These are phyloP conservation scores for Diplodus puntazzo DNA, from an alignment of 2,797 vertebrate genomes.

Conservation along the genomic window DNA sequence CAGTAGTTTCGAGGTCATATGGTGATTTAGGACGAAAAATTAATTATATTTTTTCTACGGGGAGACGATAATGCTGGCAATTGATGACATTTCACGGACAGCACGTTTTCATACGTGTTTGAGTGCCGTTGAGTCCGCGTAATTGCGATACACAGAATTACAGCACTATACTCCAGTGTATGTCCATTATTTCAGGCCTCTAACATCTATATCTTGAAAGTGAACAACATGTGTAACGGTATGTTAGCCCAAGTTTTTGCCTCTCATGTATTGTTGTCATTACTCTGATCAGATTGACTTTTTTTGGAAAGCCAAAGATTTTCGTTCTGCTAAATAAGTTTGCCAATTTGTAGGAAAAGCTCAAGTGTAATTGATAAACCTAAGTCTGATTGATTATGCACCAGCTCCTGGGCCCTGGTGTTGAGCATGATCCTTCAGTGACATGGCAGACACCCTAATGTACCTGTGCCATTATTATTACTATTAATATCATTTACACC, in stretches of 20 bases:
- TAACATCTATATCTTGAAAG: not conserved
- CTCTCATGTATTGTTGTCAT: not conserved
- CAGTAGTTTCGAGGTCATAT: not conserved
- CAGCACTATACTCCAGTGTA: not conserved
- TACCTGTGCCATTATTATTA: no score
- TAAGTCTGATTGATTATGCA: no score
- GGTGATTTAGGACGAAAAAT: not conserved
- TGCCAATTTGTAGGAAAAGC: not conserved
- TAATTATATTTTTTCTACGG: no score
- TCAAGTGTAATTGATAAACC: no score
- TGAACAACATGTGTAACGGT: not conserved
- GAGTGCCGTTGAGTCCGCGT: no score
- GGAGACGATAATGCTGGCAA: not conserved
- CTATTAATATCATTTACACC: no score
- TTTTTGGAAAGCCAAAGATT: not conserved
- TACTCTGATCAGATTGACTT: not conserved
- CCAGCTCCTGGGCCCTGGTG: no score
- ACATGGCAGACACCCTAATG: no score
- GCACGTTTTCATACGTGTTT: not conserved
- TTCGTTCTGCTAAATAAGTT: no score
- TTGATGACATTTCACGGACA: not conserved
- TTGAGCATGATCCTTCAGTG: no score
- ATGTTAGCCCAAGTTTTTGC: not conserved
- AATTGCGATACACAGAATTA: not conserved
- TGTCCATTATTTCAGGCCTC: not conserved